phyloP scores from a whole-genome alignment of 2,797 vertebrate species.

The Clarias pachynema region DNA sequence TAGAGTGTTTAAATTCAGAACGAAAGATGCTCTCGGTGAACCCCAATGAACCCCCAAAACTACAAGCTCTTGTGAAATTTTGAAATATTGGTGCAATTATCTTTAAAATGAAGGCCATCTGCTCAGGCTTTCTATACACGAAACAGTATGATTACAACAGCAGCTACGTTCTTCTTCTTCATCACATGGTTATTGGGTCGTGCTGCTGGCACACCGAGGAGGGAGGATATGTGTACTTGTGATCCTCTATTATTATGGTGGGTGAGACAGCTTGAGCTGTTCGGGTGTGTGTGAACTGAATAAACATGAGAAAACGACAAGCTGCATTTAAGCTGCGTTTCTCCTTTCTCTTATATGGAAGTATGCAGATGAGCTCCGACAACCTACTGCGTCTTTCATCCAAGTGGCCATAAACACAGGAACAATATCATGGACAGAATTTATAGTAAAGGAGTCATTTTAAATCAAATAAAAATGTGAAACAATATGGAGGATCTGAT shows the following conservation, averaged over 20 bases:
- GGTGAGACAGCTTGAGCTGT: constrained; percentile 49
- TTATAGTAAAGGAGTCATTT: background rate
- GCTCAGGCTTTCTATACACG: constrained; percentile 12
- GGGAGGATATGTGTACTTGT: constrained; percentile 21
- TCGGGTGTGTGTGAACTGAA: constrained; percentile 32
- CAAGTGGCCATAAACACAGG: background rate
- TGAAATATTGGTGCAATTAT: constrained; percentile 38
- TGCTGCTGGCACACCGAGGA: constrained; percentile 25
- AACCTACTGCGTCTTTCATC: constrained; percentile 26
- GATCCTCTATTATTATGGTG: constrained; percentile 31
- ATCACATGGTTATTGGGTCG: constrained; percentile 21
- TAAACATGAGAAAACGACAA: constrained; percentile 35
- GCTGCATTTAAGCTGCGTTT: constrained; percentile 28
- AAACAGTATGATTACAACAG: background rate
- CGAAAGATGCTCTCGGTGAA: background rate
- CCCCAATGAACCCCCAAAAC: background rate
- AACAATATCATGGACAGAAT: background rate
- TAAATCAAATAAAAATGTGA: background rate
- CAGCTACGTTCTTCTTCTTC: constrained; percentile 18
- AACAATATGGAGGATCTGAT: background rate
- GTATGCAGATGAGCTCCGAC: constrained; percentile 46
- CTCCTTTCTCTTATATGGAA: constrained; percentile 18
- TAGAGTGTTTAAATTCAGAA: background rate
- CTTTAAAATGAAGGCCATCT: constrained; percentile 39
- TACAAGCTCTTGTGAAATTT: background rate